Percentiles rank a stretch among this genome's conserved stretches.
Evolutionary conservation across 2,797 vertebrate genomes (phyloP).

Genomic region (Sebastes alutus): DNA sequence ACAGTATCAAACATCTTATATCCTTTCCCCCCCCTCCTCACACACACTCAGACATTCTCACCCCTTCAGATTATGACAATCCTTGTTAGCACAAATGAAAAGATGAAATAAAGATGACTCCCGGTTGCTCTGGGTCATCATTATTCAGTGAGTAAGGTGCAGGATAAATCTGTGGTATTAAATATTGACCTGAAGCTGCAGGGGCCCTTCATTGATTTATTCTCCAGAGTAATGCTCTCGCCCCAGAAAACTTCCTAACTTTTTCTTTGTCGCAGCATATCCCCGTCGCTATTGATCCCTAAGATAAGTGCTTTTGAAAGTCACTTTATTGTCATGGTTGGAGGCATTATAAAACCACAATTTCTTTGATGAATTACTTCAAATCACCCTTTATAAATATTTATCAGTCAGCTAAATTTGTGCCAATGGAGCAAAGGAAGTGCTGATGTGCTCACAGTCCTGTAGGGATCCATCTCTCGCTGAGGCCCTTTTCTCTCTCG

Average conservation of each 20-base stretch:
- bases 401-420: constrained; percentile 65
- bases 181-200: constrained; percentile 62
- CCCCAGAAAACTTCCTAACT: constrained; percentile 49
- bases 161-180: constrained; percentile 50
- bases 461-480: constrained; percentile 7
- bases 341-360: constrained; percentile 51
- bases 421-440: constrained; percentile 60
- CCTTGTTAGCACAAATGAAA: constrained; percentile 20
- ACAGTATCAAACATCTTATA: not conserved
- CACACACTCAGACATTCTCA: not conserved
- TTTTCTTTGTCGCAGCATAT: constrained; percentile 51
- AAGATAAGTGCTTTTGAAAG: constrained; percentile 57
- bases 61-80: not conserved
- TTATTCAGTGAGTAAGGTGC: constrained; percentile 30
- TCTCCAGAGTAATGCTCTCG: constrained; percentile 16
- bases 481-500: constrained; percentile 2
- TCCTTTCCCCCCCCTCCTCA: not conserved
- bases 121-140: constrained; percentile 17
- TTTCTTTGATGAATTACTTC: constrained; percentile 62
- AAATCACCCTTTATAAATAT: constrained; percentile 73
- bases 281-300: constrained; percentile 56
- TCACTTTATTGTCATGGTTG: constrained; percentile 49
- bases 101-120: constrained; percentile 19
- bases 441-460: constrained; percentile 53
- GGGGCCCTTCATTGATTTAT: constrained; percentile 54